Evolutionary conservation across 2,797 vertebrate genomes (phyloP).

Genomic region (Melanogrammus aeglefinus): DNA sequence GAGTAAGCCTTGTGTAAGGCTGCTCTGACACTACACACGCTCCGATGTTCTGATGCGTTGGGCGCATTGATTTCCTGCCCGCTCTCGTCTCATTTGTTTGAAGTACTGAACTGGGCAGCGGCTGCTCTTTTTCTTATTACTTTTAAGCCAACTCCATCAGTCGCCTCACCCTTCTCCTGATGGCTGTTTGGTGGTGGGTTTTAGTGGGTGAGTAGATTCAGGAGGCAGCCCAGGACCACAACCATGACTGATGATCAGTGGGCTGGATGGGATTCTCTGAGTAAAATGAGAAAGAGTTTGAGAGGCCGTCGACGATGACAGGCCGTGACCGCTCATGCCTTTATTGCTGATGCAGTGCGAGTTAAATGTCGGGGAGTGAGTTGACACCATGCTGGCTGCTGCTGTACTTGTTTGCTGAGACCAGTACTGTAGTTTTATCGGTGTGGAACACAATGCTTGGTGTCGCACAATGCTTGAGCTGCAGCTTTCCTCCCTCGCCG

Average conservation of each 20-base stretch:
- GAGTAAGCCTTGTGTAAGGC: neutral
- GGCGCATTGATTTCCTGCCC: constrained; percentile 41
- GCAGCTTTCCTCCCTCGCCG: neutral
- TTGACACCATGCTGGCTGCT: too few species aligned
- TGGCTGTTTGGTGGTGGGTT: constrained; percentile 49
- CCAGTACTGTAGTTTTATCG: neutral
- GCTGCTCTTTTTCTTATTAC: neutral
- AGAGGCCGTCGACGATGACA: neutral
- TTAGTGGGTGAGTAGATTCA: constrained; percentile 14
- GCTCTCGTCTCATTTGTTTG: constrained; percentile 37
- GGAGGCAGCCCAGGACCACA: constrained; percentile 40
- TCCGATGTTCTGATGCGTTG: constrained; percentile 34
- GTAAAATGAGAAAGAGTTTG: neutral
- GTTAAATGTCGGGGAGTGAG: neutral
- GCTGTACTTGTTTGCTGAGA: neutral
- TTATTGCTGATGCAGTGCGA: neutral
- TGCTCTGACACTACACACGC: constrained; percentile 18
- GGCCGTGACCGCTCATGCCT: neutral
- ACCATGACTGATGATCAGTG: constrained; percentile 32
- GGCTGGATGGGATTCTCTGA: neutral
- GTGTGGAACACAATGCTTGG: neutral
- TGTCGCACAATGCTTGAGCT: neutral
- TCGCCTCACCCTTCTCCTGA: constrained; percentile 42
- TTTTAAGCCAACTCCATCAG: constrained; percentile 40
- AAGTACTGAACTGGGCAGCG: constrained; percentile 40